Evolutionary conservation across 2,888 invertebrate species (phyloP), one percentile per base, ranked within the genome.

Genomic region (Drosophila ustulata): DNA sequence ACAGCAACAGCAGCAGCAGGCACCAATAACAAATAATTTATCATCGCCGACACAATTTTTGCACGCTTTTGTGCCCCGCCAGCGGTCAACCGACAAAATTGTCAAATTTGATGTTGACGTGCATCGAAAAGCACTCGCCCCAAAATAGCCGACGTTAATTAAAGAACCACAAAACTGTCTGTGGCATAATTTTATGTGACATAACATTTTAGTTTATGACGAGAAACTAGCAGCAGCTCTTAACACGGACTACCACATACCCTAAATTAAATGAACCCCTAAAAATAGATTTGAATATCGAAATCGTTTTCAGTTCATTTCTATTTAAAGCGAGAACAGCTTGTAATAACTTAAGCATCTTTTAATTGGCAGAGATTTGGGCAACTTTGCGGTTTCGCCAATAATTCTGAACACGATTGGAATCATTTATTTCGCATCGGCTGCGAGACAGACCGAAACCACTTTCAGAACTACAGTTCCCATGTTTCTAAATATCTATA

Each of bases 61-160:
- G 66, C 71, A 73, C 67, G 80, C 86, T 75, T 64, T 80, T 66
- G 46, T 66, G 61, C 71, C 69, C 62, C 69, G 46, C 55, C 43
- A 61, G 62, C 77, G 74, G 70, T 63, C 77, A 65, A 72, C 77
- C 88, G 72, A 67, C 72, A 67, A 69, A 80, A 75, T 62, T 88
- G 88, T 78, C 77, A 80, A 67, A 71, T 51, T 64, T 66, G 59
- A 84, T 71, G 59, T 53, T 46, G 63, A 56, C 62, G 23, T 39
- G 51, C 57, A 64, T 41, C 56, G 30, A 62, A 65, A 66, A 69
- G 64, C 69, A 78, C 32, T 58, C 53, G 69, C 25, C 62, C 58
- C 52, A 32, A 72, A 68, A 69, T 58, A 51, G 63, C 53, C 55
- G 62, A 52, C 68, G 71, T 63, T 82, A 79, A 87, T 84, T 82